These are phyloP conservation scores for Eremobia ochroleuca DNA, from an alignment of 2,888 invertebrate species.

Conservation along the genomic window DNA sequence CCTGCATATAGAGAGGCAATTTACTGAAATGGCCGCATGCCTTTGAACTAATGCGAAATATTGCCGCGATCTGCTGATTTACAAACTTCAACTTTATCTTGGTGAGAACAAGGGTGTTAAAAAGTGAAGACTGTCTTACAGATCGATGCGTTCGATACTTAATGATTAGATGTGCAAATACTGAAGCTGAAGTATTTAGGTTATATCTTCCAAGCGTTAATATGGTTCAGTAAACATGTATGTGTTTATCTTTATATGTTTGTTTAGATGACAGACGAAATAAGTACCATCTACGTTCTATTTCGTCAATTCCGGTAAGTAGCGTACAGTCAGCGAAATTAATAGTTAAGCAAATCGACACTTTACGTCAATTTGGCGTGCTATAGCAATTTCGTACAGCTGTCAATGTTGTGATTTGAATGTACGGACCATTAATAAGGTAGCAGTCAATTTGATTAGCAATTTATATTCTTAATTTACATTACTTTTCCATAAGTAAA, in stretches of 20 bases:
- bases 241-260: slow-evolving; percentile 34
- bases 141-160: slow-evolving; percentile 75
- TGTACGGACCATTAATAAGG: background rate
- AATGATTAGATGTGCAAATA: slow-evolving; percentile 82
- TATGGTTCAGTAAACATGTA: slow-evolving; percentile 40
- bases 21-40: slow-evolving; percentile 83
- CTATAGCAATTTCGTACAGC: background rate
- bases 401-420: background rate
- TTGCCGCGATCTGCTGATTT: slow-evolving; percentile 66
- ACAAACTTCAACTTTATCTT: slow-evolving; percentile 58
- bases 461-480: background rate
- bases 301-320: background rate
- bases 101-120: slow-evolving; percentile 24
- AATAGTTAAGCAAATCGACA: background rate
- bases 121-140: slow-evolving; percentile 21
- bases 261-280: slow-evolving; percentile 21
- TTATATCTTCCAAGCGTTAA: slow-evolving; percentile 74
- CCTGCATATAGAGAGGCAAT: slow-evolving; percentile 88
- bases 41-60: slow-evolving; percentile 84
- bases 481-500: too few relatives aligned
- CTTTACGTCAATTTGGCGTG: background rate
- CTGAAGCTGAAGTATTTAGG: slow-evolving; percentile 77
- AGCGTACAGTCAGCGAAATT: too few relatives aligned
- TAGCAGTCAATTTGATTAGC: background rate
- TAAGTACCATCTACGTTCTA: background rate